A percentile compares a stretch with the other conserved stretches of the same genome.
Conservation (phyloP, 2,113 vertebrate genomes). For the Ciconia stormi region DNA sequence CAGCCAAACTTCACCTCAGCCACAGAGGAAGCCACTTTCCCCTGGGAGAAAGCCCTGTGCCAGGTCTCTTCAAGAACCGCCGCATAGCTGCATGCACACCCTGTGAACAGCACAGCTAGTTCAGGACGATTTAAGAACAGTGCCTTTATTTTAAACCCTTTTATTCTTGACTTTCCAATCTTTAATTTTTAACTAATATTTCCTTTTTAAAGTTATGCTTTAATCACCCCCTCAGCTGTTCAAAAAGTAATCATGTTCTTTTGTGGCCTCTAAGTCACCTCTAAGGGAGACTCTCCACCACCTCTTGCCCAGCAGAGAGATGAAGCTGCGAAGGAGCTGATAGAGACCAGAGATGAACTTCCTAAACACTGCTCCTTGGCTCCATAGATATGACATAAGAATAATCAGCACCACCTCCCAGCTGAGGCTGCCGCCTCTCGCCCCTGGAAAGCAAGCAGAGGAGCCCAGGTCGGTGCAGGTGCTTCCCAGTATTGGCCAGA, state of each 20-base stretch:
- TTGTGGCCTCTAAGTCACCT: background rate
- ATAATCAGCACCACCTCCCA: background rate
- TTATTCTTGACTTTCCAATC: background rate
- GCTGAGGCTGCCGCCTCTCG: background rate
- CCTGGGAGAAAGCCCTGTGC: accelerated
- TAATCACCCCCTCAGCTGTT: background rate
- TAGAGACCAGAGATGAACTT: background rate
- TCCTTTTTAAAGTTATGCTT: background rate
- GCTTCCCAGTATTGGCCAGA: background rate
- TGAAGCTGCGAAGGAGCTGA: background rate
- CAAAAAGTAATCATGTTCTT: background rate
- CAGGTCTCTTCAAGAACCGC: background rate
- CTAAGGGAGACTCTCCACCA: background rate
- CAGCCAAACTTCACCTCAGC: background rate
- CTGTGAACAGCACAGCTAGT: background rate
- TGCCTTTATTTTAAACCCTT: background rate
- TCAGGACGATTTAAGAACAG: background rate
- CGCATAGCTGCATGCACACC: accelerated
- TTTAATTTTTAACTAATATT: background rate
- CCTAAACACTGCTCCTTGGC: background rate
- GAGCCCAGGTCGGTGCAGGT: background rate
- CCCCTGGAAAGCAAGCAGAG: background rate
- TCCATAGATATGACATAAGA: accelerated
- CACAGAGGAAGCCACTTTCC: accelerated
- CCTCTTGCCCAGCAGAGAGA: background rate